Percentiles rank a stretch among this genome's conserved stretches.
Conservation (phyloP, 1,140 invertebrate genomes). For the Zaprionus lachaisei region DNA sequence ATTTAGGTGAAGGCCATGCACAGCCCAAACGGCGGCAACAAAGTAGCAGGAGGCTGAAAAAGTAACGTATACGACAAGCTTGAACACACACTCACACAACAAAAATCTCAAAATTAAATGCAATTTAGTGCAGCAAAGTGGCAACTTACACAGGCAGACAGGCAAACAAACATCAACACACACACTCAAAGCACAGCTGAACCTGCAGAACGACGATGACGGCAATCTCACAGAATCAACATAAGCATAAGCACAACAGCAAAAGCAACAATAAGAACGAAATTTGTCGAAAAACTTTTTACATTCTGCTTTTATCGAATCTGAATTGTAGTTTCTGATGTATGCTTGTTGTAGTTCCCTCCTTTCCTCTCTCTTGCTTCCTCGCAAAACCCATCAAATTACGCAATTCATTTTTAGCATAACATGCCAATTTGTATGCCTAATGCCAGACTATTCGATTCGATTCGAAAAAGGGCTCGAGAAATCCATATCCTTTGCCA, state of each 20-base stretch:
- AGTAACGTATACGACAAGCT: slow-evolving; percentile 15
- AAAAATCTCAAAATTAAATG: slow-evolving; percentile 80
- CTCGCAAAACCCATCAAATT: slow-evolving; percentile 64
- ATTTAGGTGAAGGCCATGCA: slow-evolving; percentile 76
- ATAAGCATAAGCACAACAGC: slow-evolving; percentile 48
- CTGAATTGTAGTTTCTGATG: slow-evolving; percentile 40
- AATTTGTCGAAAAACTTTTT: slow-evolving; percentile 53
- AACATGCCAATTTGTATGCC: slow-evolving; percentile 77
- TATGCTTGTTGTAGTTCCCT: slow-evolving; percentile 11
- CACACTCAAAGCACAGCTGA: slow-evolving; percentile 5
- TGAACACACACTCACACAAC: slow-evolving; percentile 41
- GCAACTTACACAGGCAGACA: slow-evolving; percentile 55
- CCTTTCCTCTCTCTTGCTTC: neutral
- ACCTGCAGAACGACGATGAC: slow-evolving; percentile 18
- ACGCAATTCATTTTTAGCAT: slow-evolving; percentile 78
- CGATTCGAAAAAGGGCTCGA: slow-evolving; percentile 31
- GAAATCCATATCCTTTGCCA: slow-evolving; percentile 40
- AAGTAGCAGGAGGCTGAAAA: slow-evolving; percentile 31
- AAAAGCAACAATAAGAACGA: slow-evolving; percentile 33
- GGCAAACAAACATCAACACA: slow-evolving; percentile 19
- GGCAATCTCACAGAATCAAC: slow-evolving; percentile 48
- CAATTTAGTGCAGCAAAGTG: slow-evolving; percentile 81
- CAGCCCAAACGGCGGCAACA: slow-evolving; percentile 34
- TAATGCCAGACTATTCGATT: slow-evolving; percentile 35
- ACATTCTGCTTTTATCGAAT: slow-evolving; percentile 41